Evolutionary conservation across 2,888 invertebrate species (phyloP).

Genomic region (Volucella inanis): DNA sequence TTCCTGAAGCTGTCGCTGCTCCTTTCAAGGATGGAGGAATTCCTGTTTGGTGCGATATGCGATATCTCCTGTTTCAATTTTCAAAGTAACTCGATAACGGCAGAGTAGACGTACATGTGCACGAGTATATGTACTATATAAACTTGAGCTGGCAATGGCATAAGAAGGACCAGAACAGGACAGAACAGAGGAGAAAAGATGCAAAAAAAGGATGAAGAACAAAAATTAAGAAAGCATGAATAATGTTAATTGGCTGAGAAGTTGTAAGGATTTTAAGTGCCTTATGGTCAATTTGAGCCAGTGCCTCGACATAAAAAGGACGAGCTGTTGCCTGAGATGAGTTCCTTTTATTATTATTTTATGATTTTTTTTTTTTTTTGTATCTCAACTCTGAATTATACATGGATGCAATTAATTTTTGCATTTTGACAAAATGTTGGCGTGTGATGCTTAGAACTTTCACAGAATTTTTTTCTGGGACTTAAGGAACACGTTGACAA

Average conservation of each 20-base stretch:
- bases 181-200: slow-evolving; percentile 17
- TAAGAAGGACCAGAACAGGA: slow-evolving; percentile 5
- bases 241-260: slow-evolving; percentile 74
- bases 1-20: slow-evolving; percentile 21
- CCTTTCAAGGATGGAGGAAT: slow-evolving; percentile 59
- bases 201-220: slow-evolving; percentile 26
- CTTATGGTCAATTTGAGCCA: slow-evolving; percentile 72
- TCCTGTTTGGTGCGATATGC: slow-evolving; percentile 63
- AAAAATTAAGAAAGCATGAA: slow-evolving; percentile 68
- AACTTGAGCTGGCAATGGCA: slow-evolving; percentile 18
- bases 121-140: slow-evolving; percentile 6
- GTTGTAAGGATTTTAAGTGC: slow-evolving; percentile 70
- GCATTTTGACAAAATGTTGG: slow-evolving; percentile 50
- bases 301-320: slow-evolving; percentile 44
- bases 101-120: slow-evolving; percentile 15
- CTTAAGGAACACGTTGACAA: no score
- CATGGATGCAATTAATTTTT: slow-evolving; percentile 64
- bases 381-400: slow-evolving; percentile 45
- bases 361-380: background rate
- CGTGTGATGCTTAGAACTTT: slow-evolving; percentile 50
- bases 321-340: slow-evolving; percentile 45
- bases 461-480: no score
- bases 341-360: background rate
- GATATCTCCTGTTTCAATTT: slow-evolving; percentile 60
- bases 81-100: slow-evolving; percentile 68